Evolutionary conservation across 2,888 invertebrate species (phyloP), one percentile per base, ranked within the genome.

Genomic region (Kryphioiulus occultus): DNA sequence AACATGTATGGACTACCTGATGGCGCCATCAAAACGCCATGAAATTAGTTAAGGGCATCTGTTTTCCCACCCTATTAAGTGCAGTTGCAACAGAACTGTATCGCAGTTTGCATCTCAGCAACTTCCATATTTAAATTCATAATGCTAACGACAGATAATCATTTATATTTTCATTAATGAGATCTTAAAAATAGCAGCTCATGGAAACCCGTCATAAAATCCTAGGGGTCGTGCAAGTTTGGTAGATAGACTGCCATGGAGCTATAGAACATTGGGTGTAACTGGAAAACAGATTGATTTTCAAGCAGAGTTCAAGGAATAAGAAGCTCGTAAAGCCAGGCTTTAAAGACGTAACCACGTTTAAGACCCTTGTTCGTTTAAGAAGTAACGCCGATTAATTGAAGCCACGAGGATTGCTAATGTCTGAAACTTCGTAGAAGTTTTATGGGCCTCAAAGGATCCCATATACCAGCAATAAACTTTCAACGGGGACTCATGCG

Each of bases 361-460:
- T 68, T 22, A 68, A 68, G 68, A 68, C 12, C 68, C 68, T 22
- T 68, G 68, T 68, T 68, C 68, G 68, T 26, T 68, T 68, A 68
- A 68, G 68, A 68, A 68, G 68, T 68, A 68, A 68, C 68, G 19
- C 26, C 68, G 68, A 68, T 68, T 68, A 68, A 68, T 68, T 68
- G 68, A 68, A 68, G 68, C 68, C 68, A 68, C 68, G 68, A 68
- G 68, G 68, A 68, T 68, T 68, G 68, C 68, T 68, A 68, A 68
- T 68, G n/a, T 68, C 68, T 22, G 68, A 68, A 68, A 68, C 9
- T 68, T 68, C 26, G 68, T 26, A 22, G 26, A 26, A 68, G 68
- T 68, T 68, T 68, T 68, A 68, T 68, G 26, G 68, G 22, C n/a
- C 68, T 68, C 68, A 19, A 4, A 68, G 68, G 68, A 68, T 68